phyloP scores from a whole-genome alignment of 2,113 vertebrate species.

The Eublepharis macularius region DNA sequence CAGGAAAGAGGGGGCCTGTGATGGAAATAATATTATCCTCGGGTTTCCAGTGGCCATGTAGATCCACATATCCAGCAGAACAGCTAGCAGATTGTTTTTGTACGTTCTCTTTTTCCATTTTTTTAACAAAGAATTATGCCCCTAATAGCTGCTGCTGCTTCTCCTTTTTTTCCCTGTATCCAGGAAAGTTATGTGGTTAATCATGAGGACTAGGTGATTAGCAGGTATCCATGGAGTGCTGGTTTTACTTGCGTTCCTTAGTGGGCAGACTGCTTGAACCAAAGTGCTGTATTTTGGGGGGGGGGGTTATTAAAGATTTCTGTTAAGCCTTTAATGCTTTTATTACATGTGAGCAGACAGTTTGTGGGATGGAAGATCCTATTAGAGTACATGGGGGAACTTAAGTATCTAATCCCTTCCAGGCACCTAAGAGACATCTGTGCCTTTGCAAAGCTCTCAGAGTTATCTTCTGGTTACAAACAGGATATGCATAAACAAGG shows the following conservation, averaged over 20 bases:
- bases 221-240: neutral
- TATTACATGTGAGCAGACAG: neutral
- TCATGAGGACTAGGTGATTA: neutral
- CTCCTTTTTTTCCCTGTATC: neutral
- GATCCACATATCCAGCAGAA: conserved; percentile 31
- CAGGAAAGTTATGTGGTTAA: neutral
- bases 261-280: neutral
- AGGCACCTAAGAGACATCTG: neutral
- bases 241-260: neutral
- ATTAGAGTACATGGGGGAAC: neutral
- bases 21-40: neutral
- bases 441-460: neutral
- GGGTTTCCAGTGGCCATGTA: conserved; percentile 32
- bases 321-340: neutral
- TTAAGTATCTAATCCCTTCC: neutral
- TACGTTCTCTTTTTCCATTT: conserved; percentile 5
- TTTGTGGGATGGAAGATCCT: conserved; percentile 8
- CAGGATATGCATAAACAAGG: neutral
- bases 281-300: neutral
- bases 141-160: neutral
- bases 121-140: too few relatives aligned
- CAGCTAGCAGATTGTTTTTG: neutral
- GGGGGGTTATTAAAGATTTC: too few relatives aligned
- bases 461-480: neutral
- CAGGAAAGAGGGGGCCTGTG: neutral